phyloP scores from a whole-genome alignment of 2,113 vertebrate species.

The Hypanus sabinus region DNA sequence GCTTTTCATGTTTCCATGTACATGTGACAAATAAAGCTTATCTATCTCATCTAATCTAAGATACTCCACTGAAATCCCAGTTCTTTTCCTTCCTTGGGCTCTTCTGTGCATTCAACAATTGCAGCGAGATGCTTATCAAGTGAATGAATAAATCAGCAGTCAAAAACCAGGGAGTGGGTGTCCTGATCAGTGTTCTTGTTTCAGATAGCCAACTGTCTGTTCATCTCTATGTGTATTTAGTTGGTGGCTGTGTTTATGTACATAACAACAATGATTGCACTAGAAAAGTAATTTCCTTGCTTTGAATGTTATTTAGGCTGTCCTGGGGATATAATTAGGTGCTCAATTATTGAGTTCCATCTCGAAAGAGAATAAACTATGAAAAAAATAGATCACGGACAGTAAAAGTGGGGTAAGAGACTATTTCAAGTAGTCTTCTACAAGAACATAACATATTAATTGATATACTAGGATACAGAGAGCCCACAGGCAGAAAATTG shows the following conservation, averaged over 20 bases:
- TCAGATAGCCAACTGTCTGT: background rate
- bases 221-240: background rate
- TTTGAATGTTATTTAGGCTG: background rate
- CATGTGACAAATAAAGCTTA: too few species aligned
- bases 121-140: too few species aligned
- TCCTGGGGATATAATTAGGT: background rate
- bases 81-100: too few species aligned
- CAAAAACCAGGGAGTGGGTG: background rate
- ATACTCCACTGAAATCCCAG: too few species aligned
- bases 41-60: too few species aligned
- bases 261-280: background rate
- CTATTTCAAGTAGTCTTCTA: background rate
- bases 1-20: too few species aligned
- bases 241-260: background rate
- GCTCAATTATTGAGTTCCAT: background rate
- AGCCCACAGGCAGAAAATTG: background rate
- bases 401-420: background rate
- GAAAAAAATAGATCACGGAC: background rate
- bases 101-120: too few species aligned
- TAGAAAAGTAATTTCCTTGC: background rate
- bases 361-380: background rate
- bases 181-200: background rate
- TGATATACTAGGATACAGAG: background rate
- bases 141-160: too few species aligned
- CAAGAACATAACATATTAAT: background rate